A percentile compares a stretch with the other conserved stretches of the same genome.
Evolutionary conservation across 2,113 vertebrate species (phyloP).

Genomic region (Carassius gibelio): DNA sequence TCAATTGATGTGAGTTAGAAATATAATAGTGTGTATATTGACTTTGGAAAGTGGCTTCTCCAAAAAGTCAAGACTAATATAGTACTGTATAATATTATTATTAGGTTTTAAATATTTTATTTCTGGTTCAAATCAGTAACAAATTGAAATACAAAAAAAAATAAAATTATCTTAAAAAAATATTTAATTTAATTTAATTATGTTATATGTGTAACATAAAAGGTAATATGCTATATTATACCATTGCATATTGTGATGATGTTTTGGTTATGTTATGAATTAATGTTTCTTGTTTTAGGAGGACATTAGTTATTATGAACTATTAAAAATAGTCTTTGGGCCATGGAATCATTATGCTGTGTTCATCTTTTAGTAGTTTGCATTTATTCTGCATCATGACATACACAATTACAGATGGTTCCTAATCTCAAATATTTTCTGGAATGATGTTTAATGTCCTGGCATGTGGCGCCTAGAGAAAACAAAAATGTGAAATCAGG

Average conservation of each 20-base stretch:
- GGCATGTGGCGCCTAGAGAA: constrained; percentile 13
- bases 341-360: not conserved
- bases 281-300: not conserved
- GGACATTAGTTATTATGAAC: not conserved
- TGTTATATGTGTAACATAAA: not conserved
- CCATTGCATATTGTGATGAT: not conserved
- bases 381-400: not conserved
- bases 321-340: not conserved
- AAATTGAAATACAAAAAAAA: too few species aligned
- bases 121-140: too few species aligned
- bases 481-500: not conserved
- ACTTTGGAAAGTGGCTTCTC: too few species aligned
- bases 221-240: not conserved
- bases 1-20: too few species aligned
- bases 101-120: too few species aligned
- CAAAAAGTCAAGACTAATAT: too few species aligned
- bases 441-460: not conserved
- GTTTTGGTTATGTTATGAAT: not conserved
- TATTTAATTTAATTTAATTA: too few species aligned
- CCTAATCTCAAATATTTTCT: not conserved
- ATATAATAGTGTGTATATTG: too few species aligned
- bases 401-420: not conserved
- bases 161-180: too few species aligned
- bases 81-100: too few species aligned
- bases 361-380: not conserved